Percentiles rank a stretch among this genome's conserved stretches.
These are phyloP conservation scores for Manis crassicaudata DNA, from an alignment of 2,797 vertebrate species.

Conservation along the genomic window DNA sequence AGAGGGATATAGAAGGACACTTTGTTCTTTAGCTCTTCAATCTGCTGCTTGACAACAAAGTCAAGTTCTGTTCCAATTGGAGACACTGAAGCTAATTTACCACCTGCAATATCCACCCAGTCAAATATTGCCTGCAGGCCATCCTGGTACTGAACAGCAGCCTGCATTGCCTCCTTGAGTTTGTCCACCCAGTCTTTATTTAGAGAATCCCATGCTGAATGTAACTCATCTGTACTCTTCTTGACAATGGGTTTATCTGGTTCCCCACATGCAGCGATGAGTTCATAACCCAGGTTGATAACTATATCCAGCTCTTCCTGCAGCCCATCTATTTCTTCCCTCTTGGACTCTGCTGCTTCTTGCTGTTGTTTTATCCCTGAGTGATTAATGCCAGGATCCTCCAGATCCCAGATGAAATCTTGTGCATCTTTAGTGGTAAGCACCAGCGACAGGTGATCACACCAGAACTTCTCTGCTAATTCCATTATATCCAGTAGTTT, in stretches of 20 bases:
- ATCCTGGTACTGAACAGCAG: slow-evolving; percentile 97
- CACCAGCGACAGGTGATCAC: slow-evolving; percentile 94
- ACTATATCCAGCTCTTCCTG: slow-evolving; percentile 96
- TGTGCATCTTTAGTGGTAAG: slow-evolving; percentile 96
- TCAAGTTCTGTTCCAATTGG: slow-evolving; percentile 97
- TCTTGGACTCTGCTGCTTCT: slow-evolving; percentile 95
- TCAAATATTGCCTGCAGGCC: slow-evolving; percentile 98
- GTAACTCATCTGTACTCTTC: slow-evolving; percentile 98
- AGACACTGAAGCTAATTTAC: slow-evolving; percentile 96
- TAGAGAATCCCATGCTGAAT: slow-evolving; percentile 95
- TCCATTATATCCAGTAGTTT: slow-evolving; percentile 98
- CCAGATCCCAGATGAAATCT: slow-evolving; percentile 95
- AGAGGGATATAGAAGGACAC: background rate
- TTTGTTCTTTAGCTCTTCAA: slow-evolving; percentile 92
- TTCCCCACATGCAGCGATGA: slow-evolving; percentile 95
- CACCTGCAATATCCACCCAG: slow-evolving; percentile 97
- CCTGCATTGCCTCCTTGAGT: slow-evolving; percentile 96
- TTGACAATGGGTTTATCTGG: slow-evolving; percentile 99
- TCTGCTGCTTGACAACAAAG: slow-evolving; percentile 94
- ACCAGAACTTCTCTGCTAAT: slow-evolving; percentile 99
- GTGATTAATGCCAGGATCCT: slow-evolving; percentile 96
- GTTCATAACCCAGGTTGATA: slow-evolving; percentile 93
- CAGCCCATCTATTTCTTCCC: slow-evolving; percentile 96
- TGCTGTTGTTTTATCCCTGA: slow-evolving; percentile 98
- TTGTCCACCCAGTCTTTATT: slow-evolving; percentile 95